Evolutionary conservation across 2,888 invertebrate genomes (phyloP), one percentile per base, ranked within the genome.

Genomic region (Tolmerus cingulatus): DNA sequence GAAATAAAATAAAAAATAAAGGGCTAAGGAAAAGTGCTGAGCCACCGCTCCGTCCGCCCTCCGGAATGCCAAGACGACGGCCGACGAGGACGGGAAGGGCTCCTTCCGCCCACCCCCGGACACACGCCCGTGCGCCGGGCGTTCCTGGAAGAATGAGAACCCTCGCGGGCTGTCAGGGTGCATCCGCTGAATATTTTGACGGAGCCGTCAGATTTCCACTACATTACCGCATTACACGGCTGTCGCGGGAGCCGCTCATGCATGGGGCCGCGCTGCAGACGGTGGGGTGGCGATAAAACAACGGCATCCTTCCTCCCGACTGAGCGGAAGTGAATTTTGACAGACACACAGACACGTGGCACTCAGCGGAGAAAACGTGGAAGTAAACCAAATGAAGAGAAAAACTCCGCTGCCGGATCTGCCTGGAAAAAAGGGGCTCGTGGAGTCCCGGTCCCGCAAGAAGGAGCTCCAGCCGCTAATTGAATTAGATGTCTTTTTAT

Each of bases 311-410:
- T 88, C 87, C 86, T 79, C 86, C 87, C 87, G 87, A 87, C 88
- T 89, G 86, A 87, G 87, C 89, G 89, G 89, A 89, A 89, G 89
- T 87, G 81, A 87, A 86, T 88, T 89, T 88, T 89, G 89, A 89
- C 89, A 89, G 89, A 86, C 86, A 87, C 87, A 88, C 89, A 89
- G 89, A 88, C 89, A 89, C 89, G 88, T 89, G 89, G 82, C 89
- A 74, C 23, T 74, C 43, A 74, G 30, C 43, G 16, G 85, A 74
- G 85, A 85, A 85, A 85, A 74, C 74, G 74, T 74, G 74, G 46
- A 85, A 85, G 74, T 82, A 66, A 82, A 66, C 66, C 82, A 82
- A 82, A 82, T 82, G 82, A 82, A 82, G 37, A 51, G 82, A 82
- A 66, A 76, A 82, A 82, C 82, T 82, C 51, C n/a, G 46, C 51